Evolutionary conservation across 2,888 invertebrate species (phyloP), one percentile per base, ranked within the genome.

Genomic region (Eristalis pertinax): DNA sequence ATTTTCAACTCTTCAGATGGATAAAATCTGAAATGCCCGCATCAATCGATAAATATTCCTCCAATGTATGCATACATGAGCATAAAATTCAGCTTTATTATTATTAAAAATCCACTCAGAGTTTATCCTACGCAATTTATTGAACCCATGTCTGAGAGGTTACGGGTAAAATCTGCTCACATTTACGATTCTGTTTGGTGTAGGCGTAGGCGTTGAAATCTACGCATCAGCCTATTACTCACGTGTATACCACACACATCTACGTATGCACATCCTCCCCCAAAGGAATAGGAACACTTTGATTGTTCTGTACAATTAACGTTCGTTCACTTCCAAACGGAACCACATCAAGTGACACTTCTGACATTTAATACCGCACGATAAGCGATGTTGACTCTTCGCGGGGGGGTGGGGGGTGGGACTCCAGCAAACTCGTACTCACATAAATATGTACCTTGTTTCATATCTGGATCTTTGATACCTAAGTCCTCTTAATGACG

Each of bases 261-360:
- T n/a, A 8, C 8, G 50, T 50, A n/a, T n/a, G 43, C n/a, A 4
- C n/a, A 43, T 26, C 43, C 15, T 43, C 43, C 26, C 70, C 64
- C 26, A 7, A 38, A 65, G 64, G 70, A 70, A 15, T 58, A 19
- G 29, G 10, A 69, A 41, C 29, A 13, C 84, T 72, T 72, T 72
- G 67, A 81, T 84, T 80, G 65, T 80, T 79, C 75, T 77, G 62
- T 80, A 62, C 19, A 50, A 50, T 80, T 78, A 65, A 84, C 72
- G 65, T 32, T 62, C 65, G 70, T 50, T 50, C 19, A 50, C 62
- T 80, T 70, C 75, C 50, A 80, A n/a, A 84, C 80, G 84, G 58
- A 62, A 80, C 67, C 68, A 26, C 19, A 67, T 68, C 32, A 68
- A 76, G 84, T 74, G 68, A 43, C 35, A 64, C 62, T 75, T 15